Base-by-base conservation (phyloP, 37 sponge, comb jelly and placozoan species). In the Aplysina aerophoba region DNA sequence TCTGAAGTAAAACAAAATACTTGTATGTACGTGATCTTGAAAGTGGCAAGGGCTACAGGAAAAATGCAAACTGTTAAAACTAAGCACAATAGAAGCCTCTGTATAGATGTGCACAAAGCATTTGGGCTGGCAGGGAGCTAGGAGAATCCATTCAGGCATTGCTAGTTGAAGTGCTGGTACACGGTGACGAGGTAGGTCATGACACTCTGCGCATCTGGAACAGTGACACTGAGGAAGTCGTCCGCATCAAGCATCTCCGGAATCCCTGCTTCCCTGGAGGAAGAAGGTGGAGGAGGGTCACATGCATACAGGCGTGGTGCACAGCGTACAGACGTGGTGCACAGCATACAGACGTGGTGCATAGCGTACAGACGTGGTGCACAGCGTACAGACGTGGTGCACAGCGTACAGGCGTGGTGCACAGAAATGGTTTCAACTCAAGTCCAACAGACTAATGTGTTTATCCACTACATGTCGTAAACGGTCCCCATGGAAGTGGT, bases 101-200 rank as follows among this genome's bases (percentile, higher is more conserved):
- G 20, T 37, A 71, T 71, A 19, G 1, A 37, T 71, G 20, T 20
- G 36, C 20, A 71, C 19, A 71, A 71, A 71, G n/a, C 11, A 28
- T 63, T 12, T 6, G 3, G 65, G 24, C 11, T 63, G 72, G 35
- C 72, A 71, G 27, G 30, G 65, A 63, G 65, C 27, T 30, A 28
- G 5, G 65, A 5, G 24, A 5, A 13, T 12, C 35, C n/a, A n/a
- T n/a, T n/a, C n/a, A n/a, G 33, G 36, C 40, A 12, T 36, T 24
- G 14, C 79, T 75, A 84, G 75, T 90, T 94, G 90, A 94, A 94
- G 59, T 90, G 86, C 73, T 90, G 89, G 89, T 95, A 95, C 82
- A 95, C 92, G 67, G 96, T 89, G 53, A 89, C 91, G 28, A 95
- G 85, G 79, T 89, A 95, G 31, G 96, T 95, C 96, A 95, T 95